phyloP scores from a whole-genome alignment of 2,113 vertebrate species.

The Equus przewalskii region DNA sequence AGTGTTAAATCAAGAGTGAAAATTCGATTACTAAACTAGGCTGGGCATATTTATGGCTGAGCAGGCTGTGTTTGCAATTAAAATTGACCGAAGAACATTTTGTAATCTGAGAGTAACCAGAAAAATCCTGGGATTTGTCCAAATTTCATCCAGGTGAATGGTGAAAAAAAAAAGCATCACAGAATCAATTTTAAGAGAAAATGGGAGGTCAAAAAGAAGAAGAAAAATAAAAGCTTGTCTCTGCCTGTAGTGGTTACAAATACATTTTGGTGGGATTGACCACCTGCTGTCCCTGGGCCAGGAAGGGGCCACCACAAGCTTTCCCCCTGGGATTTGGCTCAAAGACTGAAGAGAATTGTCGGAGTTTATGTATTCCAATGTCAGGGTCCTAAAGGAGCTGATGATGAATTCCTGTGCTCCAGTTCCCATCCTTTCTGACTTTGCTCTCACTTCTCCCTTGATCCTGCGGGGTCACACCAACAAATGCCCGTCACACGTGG shows the following conservation, averaged over 20 bases:
- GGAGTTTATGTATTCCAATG: accelerated
- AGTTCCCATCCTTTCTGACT: not conserved
- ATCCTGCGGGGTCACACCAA: accelerated
- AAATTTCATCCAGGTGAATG: not conserved
- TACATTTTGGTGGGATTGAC: not conserved
- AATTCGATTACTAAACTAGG: not conserved
- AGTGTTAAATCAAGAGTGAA: not conserved
- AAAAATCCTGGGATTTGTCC: not conserved
- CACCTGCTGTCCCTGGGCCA: too few species aligned
- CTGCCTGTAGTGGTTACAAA: too few species aligned
- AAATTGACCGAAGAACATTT: not conserved
- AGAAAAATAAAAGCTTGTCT: not conserved
- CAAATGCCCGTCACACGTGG: too few species aligned
- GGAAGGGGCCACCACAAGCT: not conserved
- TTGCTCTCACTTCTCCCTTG: not conserved
- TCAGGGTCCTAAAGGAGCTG: not conserved
- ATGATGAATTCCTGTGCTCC: not conserved
- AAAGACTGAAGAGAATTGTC: not conserved
- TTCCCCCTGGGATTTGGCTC: not conserved
- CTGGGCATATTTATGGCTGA: too few species aligned
- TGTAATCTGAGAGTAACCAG: not conserved
- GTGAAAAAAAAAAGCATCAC: not conserved
- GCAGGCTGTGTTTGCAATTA: not conserved
- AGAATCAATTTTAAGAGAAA: not conserved
- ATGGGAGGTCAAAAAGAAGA: not conserved